These are phyloP conservation scores for Lepisosteus osseus DNA, from an alignment of 2,113 vertebrate genomes.

Conservation along the genomic window DNA sequence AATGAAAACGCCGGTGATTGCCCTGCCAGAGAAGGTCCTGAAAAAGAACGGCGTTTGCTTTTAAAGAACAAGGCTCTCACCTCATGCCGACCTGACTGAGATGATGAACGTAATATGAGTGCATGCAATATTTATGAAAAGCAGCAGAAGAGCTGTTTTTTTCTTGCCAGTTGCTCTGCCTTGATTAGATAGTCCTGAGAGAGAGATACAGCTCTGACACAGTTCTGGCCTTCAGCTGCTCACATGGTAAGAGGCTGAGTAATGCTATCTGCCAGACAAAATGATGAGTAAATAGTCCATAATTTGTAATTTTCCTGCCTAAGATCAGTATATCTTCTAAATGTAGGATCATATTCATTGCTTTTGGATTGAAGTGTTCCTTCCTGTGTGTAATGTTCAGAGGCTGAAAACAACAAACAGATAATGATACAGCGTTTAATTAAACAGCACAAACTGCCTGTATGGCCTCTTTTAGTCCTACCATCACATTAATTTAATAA, in stretches of 20 bases:
- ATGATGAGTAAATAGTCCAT: conserved; percentile 3
- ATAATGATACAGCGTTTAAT: no score
- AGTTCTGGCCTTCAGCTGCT: not conserved
- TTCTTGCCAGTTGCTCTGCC: conserved; percentile 5
- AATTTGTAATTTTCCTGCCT: not conserved
- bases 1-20: conserved; percentile 59
- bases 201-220: not conserved
- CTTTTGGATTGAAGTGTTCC: no score
- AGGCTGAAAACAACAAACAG: no score
- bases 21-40: conserved; percentile 46
- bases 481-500: no score
- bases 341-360: no score
- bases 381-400: no score
- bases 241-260: not conserved
- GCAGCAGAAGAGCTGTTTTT: conserved; percentile 35
- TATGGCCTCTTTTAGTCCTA: no score
- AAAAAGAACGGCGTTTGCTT: conserved; percentile 25
- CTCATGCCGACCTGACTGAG: conserved; percentile 17
- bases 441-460: no score
- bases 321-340: not conserved
- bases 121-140: conserved; percentile 61
- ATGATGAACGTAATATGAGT: conserved; percentile 25
- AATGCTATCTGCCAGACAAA: not conserved
- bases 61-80: conserved; percentile 7
- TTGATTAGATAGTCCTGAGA: conserved; percentile 4